Percentiles rank a stretch among this genome's conserved stretches.
phyloP scores from a whole-genome alignment of 2,888 invertebrate genomes.

The Polyommatus iphigenia region DNA sequence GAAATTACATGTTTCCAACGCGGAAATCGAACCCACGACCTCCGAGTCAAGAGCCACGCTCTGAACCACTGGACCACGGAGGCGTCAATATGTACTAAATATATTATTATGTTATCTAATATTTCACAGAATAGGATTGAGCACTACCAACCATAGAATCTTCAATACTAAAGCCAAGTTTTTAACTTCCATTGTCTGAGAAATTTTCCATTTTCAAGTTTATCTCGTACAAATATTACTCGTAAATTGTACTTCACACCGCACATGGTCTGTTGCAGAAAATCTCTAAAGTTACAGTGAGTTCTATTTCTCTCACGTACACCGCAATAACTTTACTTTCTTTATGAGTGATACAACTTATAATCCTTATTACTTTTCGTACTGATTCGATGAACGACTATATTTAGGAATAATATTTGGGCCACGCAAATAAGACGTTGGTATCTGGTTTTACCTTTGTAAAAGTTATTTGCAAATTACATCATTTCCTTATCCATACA shows the following conservation, averaged over 20 bases:
- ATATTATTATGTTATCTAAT: no score
- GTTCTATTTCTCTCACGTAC: conserved; percentile 19
- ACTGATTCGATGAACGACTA: not conserved
- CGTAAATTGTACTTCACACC: conserved; percentile 4
- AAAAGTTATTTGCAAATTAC: not conserved
- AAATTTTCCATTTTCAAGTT: not conserved
- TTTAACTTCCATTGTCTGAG: not conserved
- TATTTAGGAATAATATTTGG: not conserved
- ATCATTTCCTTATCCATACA: not conserved
- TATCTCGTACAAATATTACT: conserved; percentile 1
- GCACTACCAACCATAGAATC: not conserved
- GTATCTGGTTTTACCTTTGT: not conserved
- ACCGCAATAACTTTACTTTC: conserved; percentile 10
- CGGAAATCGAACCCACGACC: no score
- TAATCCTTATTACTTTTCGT: conserved; percentile 19
- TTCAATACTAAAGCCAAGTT: not conserved
- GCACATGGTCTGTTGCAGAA: not conserved
- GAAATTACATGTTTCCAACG: no score
- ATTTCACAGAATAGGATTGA: no score
- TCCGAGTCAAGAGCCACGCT: no score
- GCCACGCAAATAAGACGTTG: not conserved
- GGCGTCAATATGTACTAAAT: no score
- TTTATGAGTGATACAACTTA: conserved; percentile 6
- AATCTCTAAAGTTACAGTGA: not conserved
- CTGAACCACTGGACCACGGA: no score